Base-by-base conservation (phyloP, 2,797 vertebrate species). In the Alauda arvensis region DNA sequence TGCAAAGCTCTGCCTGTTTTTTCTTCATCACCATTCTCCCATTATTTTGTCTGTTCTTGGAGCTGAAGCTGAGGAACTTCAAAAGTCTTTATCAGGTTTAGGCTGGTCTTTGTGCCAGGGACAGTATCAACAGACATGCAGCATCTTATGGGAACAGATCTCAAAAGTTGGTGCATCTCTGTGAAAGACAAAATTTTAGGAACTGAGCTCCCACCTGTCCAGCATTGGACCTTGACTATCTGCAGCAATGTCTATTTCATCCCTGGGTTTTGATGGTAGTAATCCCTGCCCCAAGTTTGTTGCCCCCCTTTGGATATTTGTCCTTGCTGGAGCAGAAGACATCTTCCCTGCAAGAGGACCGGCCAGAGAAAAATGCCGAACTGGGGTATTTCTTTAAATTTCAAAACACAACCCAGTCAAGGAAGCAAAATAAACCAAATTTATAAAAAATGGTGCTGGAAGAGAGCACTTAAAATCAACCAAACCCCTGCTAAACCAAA, bases 81-180 rank as follows among this genome's bases (percentile, higher is more conserved):
- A 69, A 60, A 72, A 63, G 26, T 70, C 34, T 75, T 83, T 78
- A 43, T 55, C 20, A 3, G 2, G 6, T 49, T 61, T 52, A 42
- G 1, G 3, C 23, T 55, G 51, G 39, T 39, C 26, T 52, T 76
- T 59, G 37, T 11, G 59, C 43, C 43, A n/a, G 62, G 59, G 72
- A 46, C 0, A 0, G 55, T 33, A 37, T 62, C 7, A 0, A 16
- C 26, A 68, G 63, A 56, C 9, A 17, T 1, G 0, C 3, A 77
- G 31, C 21, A 23, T 43, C 66, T 34, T 11, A 1, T 2, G 48
- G 56, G 59, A 81, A 18, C 33, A 34, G 29, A 10, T 42, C 6
- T 69, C 34, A 13, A 13, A 45, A 25, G 16, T 2, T 43, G 55
- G 29, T 60, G 11, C 14, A 6, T 18, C 33, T 49, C 33, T 31